Evolutionary conservation across 92 coral and sea anemone species (phyloP).

Genomic region (Heteractis magnifica): DNA sequence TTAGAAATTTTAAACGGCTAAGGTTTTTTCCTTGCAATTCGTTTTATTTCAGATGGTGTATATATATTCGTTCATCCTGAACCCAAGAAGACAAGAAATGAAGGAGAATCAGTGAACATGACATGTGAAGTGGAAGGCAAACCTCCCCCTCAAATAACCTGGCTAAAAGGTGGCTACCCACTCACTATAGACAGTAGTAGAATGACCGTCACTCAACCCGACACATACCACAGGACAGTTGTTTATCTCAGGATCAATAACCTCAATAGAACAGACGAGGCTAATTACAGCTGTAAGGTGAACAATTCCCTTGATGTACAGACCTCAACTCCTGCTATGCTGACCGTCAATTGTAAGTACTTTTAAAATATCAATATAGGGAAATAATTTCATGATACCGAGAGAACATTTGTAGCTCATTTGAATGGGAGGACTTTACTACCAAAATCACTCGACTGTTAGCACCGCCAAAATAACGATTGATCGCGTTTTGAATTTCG

Average conservation of each 20-base stretch:
- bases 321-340: not conserved
- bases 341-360: constrained; percentile 21
- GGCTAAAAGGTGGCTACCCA: not conserved
- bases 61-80: not conserved
- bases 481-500: too few species aligned
- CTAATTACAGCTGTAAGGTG: not conserved
- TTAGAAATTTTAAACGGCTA: too few species aligned
- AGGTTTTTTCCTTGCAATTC: too few species aligned
- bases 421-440: too few species aligned
- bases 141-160: too few species aligned
- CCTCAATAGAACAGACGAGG: not conserved
- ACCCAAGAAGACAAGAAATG: not conserved
- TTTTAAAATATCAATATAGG: not conserved
- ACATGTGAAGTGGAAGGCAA: too few species aligned
- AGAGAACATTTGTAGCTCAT: too few species aligned
- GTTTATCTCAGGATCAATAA: constrained; percentile 5
- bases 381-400: not conserved
- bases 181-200: not conserved
- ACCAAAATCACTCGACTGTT: too few species aligned
- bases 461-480: too few species aligned
- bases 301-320: not conserved
- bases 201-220: constrained; percentile 10
- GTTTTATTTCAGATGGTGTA: not conserved
- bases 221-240: not conserved
- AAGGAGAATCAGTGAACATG: not conserved